Evolutionary conservation across 2,797 vertebrate genomes (phyloP).

Genomic region (Forpus xanthops): DNA sequence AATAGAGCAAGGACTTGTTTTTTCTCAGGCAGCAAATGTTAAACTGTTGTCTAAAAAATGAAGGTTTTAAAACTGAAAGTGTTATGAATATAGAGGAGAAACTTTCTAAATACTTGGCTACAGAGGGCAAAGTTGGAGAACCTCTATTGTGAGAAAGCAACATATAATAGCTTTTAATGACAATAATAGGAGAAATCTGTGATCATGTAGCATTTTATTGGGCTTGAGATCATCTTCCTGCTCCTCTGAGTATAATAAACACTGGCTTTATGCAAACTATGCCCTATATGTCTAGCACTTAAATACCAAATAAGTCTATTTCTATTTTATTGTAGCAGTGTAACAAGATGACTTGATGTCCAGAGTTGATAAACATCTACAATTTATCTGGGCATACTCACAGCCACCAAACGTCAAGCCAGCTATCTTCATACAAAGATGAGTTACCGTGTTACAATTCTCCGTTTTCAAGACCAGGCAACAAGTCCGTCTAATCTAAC

Average conservation of each 20-base stretch:
- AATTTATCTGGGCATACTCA: neutral
- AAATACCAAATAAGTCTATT: constrained; percentile 46
- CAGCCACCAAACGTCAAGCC: neutral
- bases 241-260: constrained; percentile 38
- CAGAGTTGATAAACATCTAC: neutral
- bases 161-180: constrained; percentile 10
- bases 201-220: constrained; percentile 45
- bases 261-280: constrained; percentile 46
- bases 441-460: neutral
- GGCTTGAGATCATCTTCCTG: constrained; percentile 36
- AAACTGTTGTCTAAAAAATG: neutral
- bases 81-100: neutral
- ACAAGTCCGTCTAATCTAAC: neutral
- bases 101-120: neutral
- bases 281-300: constrained; percentile 19
- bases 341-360: neutral
- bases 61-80: neutral
- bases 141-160: neutral
- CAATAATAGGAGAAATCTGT: constrained; percentile 11
- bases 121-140: neutral
- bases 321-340: constrained; percentile 3
- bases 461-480: neutral
- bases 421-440: neutral
- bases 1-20: constrained; percentile 16
- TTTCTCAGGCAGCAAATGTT: constrained; percentile 23